Percentiles rank a stretch among this genome's conserved stretches.
These are phyloP conservation scores for Passer montanus DNA, from an alignment of 2,113 vertebrate genomes.

Conservation along the genomic window DNA sequence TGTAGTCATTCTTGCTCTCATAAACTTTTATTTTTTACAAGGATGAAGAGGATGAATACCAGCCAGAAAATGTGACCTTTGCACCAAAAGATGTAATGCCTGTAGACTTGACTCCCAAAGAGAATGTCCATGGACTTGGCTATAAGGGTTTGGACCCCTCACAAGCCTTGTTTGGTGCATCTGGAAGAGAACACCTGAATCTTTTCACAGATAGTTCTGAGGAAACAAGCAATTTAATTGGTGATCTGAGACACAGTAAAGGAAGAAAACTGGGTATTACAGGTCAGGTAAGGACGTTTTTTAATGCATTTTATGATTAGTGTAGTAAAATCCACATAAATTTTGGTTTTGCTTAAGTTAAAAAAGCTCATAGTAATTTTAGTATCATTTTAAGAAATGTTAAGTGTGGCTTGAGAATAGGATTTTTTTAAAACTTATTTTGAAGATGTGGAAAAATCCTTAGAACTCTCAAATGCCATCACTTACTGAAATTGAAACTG, in stretches of 20 bases:
- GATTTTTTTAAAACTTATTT: neutral
- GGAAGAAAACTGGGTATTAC: conserved; percentile 85
- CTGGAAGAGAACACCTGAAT: conserved; percentile 71
- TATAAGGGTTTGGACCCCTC: conserved; percentile 89
- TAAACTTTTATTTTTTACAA: neutral
- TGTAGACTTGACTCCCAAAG: conserved; percentile 84
- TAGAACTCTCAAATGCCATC: neutral
- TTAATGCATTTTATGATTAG: neutral
- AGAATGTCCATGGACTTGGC: conserved; percentile 88
- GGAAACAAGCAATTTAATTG: conserved; percentile 75
- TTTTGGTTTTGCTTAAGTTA: neutral
- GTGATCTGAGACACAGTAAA: conserved; percentile 62
- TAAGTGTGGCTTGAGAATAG: neutral
- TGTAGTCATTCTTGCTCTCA: neutral
- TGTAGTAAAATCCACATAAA: neutral
- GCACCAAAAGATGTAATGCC: conserved; percentile 92
- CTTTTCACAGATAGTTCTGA: conserved; percentile 79
- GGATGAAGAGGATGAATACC: conserved; percentile 85
- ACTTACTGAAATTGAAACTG: accelerated
- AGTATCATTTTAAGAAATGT: neutral
- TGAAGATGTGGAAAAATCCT: neutral
- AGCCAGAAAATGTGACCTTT: conserved; percentile 90
- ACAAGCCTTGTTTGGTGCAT: conserved; percentile 78
- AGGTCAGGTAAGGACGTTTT: conserved; percentile 81
- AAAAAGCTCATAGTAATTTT: too few species aligned